Evolutionary conservation across 2,888 invertebrate species (phyloP).

Genomic region (Ypsolopha scabrella): DNA sequence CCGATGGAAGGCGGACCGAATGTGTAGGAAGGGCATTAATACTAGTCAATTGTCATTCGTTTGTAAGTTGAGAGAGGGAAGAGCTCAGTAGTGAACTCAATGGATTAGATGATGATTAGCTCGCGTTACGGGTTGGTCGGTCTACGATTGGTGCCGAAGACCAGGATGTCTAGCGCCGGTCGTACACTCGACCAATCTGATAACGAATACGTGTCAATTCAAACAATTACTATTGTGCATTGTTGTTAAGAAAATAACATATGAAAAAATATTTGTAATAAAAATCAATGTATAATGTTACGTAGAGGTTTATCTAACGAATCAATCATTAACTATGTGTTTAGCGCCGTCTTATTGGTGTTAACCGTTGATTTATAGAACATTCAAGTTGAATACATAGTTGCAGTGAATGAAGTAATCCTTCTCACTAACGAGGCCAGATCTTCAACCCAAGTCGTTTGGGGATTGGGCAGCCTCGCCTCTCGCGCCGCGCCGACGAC

Average conservation of each 20-base stretch:
- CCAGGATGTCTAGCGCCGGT: constrained; percentile 10
- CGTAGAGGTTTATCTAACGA: constrained; percentile 55
- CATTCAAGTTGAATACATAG: not conserved
- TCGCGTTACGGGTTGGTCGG: constrained; percentile 6
- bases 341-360: constrained; percentile 36
- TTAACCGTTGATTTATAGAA: constrained; percentile 5
- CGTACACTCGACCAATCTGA: constrained; percentile 17
- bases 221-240: constrained; percentile 63
- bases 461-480: not conserved
- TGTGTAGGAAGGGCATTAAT: constrained; percentile 45
- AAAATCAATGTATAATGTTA: constrained; percentile 54
- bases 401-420: not conserved
- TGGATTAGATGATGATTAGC: constrained; percentile 11
- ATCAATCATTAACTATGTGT: constrained; percentile 26
- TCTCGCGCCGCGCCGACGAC: not conserved
- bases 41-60: constrained; percentile 69
- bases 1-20: constrained; percentile 9
- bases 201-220: constrained; percentile 63
- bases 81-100: constrained; percentile 18
- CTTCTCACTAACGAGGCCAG: not conserved
- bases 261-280: constrained; percentile 51
- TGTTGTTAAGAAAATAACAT: constrained; percentile 52
- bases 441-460: not conserved
- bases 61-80: constrained; percentile 34
- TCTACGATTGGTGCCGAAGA: not conserved